phyloP scores from a whole-genome alignment of 2,113 vertebrate species.

The Ammodytes dubius region DNA sequence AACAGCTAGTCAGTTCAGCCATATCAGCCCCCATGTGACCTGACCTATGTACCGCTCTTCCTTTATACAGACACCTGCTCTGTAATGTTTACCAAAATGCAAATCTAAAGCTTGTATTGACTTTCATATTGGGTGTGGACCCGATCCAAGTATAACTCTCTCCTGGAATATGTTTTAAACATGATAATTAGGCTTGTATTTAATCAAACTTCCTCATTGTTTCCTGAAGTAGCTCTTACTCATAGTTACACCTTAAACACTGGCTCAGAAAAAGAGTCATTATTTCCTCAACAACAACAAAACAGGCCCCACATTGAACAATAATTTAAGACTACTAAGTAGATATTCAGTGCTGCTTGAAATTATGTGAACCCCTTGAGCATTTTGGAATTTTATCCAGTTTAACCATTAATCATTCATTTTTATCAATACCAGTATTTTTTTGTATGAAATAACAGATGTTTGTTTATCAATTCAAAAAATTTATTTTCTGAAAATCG shows the following conservation, averaged over 20 bases:
- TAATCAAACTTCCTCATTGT: background rate
- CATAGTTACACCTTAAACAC: background rate
- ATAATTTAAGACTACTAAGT: no score
- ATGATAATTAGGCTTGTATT: slow-evolving; percentile 16
- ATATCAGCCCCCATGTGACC: background rate
- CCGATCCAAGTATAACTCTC: background rate
- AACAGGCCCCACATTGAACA: no score
- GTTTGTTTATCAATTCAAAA: no score
- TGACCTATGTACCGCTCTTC: no score
- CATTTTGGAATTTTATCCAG: no score
- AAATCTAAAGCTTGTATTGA: slow-evolving; percentile 28
- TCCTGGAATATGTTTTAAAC: background rate
- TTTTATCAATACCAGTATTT: no score
- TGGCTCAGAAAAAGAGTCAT: background rate
- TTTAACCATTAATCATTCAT: no score
- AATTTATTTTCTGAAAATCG: no score
- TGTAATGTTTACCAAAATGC: slow-evolving; percentile 60
- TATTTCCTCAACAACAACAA: background rate
- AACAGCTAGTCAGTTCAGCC: background rate
- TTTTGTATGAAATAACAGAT: no score
- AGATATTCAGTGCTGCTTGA: no score
- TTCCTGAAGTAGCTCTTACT: background rate
- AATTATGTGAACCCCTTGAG: no score
- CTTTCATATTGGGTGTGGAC: background rate
- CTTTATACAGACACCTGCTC: background rate